Conservation (phyloP, 2,113 vertebrate species). For the Chinchilla lanigera region DNA sequence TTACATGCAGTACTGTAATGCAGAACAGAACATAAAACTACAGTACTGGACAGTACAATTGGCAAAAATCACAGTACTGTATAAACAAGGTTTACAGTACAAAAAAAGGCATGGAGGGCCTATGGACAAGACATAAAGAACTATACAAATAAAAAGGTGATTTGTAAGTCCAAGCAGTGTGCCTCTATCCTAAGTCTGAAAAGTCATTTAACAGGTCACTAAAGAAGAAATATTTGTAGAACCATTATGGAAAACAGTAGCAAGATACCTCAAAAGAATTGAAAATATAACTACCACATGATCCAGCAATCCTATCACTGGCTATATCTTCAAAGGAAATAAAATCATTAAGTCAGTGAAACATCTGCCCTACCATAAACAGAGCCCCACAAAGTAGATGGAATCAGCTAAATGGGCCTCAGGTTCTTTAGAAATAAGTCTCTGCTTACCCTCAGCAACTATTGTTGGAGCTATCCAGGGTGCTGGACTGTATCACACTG, state of each 20-base stretch:
- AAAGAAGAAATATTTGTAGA: background rate
- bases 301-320: background rate
- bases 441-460: background rate
- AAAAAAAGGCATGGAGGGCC: background rate
- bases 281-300: background rate
- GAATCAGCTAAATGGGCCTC: background rate
- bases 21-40: background rate
- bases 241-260: no score
- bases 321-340: background rate
- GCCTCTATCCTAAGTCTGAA: background rate
- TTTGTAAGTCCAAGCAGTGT: background rate
- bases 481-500: slow-evolving; percentile 62
- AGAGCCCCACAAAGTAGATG: background rate
- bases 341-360: background rate
- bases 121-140: background rate
- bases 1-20: background rate
- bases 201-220: background rate
- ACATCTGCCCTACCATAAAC: background rate
- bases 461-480: slow-evolving; percentile 77
- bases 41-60: background rate
- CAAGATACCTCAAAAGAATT: background rate
- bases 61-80: background rate
- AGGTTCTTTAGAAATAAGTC: background rate
- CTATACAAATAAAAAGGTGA: background rate
- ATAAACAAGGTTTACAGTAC: background rate